Base-by-base conservation (phyloP, 1,140 invertebrate genomes). In the Archivesica marissinica region DNA sequence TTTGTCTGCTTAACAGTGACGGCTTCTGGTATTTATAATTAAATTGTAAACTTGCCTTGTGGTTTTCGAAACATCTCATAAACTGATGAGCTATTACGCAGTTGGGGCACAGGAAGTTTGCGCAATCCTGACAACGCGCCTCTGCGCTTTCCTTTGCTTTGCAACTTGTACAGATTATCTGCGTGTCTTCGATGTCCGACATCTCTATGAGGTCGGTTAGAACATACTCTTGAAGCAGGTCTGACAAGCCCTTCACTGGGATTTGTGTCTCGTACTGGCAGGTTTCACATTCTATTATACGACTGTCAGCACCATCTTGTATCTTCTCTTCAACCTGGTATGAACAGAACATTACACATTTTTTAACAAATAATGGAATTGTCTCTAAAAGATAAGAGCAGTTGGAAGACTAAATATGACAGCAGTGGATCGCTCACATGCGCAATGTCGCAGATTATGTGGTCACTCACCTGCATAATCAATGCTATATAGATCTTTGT, bases 41-140 rank as follows among this genome's bases (percentile, higher is more conserved):
- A n/a, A n/a, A n/a, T n/a, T n/a, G n/a, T 6, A 39, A 66, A 47
- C 96, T 95, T 59, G 95, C 94, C 91, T 93, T 93, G 86, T 99
- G 98, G 89, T 97, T 97, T 93, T 98, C 97, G 93, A 98, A 98
- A 94, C 97, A 98, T 61, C 97, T 95, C 98, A 99, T 99, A 85
- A 95, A 95, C 92, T 98, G 96, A 94, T 99, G 98, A 61, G 98
- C 98, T 35, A 97, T 97, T 86, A 98, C 97, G 94, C 98, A 99
- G 92, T 98, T 97, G 28, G 96, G 96, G 94, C 98, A 99, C 20
- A 99, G 95, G 92, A 98, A 97, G 94, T 98, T 98, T 88, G 97
- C 97, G 94, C 98, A 99, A 92, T 98, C 97, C 86, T 96, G 97
- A 94, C 98, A 99, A 79, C 97, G 96, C 20, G 98, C 98, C 20